Conservation (phyloP, 1,140 invertebrate genomes). For the Cardiocondyla obscurior region DNA sequence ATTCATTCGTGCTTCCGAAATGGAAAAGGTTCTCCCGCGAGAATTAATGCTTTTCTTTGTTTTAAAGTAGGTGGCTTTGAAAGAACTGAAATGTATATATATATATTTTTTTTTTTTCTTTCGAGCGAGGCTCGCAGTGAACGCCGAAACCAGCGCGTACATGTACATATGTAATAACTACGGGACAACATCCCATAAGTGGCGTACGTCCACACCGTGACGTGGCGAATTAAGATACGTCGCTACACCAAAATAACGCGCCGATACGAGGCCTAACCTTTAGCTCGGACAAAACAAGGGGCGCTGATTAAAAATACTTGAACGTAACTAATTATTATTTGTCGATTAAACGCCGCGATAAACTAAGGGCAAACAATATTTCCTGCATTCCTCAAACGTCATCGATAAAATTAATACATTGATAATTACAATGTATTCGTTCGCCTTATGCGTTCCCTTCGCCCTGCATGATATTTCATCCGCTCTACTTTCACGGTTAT, state of each 20-base stretch:
- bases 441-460: neutral
- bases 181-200: conserved; percentile 72
- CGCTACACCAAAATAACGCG: too few species aligned
- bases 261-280: too few species aligned
- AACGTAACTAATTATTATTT: neutral
- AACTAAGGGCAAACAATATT: too few species aligned
- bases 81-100: conserved; percentile 35
- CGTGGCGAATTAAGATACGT: conserved; percentile 25
- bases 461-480: neutral
- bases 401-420: neutral
- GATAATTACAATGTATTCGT: neutral
- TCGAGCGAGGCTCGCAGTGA: conserved; percentile 21
- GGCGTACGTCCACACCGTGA: conserved; percentile 48
- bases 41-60: conserved; percentile 50
- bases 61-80: conserved; percentile 58
- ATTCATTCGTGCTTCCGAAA: conserved; percentile 21
- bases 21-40: neutral
- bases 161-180: conserved; percentile 71
- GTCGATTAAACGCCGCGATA: too few species aligned
- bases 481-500: neutral
- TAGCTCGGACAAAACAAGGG: neutral
- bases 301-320: neutral
- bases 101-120: too few species aligned
- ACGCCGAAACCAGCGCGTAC: conserved; percentile 52
- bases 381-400: neutral